Base-by-base conservation (phyloP, 2,888 invertebrate species). In the Dryocosmus kuriphilus region DNA sequence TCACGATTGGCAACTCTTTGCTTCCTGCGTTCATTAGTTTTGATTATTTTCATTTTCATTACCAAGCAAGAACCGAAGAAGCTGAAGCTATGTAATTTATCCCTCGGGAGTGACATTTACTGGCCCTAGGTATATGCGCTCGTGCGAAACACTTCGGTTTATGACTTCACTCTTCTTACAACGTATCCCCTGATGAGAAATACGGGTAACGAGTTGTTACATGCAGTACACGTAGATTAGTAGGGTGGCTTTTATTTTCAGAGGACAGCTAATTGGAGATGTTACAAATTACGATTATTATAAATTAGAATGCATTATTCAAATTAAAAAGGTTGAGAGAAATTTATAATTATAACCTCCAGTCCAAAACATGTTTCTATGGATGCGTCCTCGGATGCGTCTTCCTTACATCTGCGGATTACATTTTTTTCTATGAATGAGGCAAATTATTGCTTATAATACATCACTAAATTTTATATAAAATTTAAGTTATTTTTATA, bases 41-140 rank as follows among this genome's bases (percentile, higher is more conserved):
- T 67, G 46, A 67, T 67, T 67, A 67, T 67, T 67, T 67, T 27
- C 67, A 24, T 46, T 67, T 67, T 67, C 67, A 67, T 67, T 67
- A 67, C 67, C 67, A 41, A 41, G 46, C 41, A 67, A 38, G 32
- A 63, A 46, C 41, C 67, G 30, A 46, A 63, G 32, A 63, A 67
- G 67, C 67, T 27, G 46, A 46, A 67, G 67, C 46, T 27, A 30
- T n/a, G 67, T 67, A 67, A 67, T 67, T 67, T 67, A 67, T 67
- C 30, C 46, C 41, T 8, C 5, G 27, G n/a, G 67, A 67, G 67
- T 67, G 67, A 67, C 67, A 67, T 67, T 67, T 67, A 67, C 67
- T 67, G 67, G 41, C 27, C 27, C 27, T 67, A 27, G 19, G 24
- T 46, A 67, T 41, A 27, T 41, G 38, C 27, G 24, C 67, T 67